phyloP scores from a whole-genome alignment of 2,113 vertebrate species.

The Sinocyclocheilus anshuiensis region DNA sequence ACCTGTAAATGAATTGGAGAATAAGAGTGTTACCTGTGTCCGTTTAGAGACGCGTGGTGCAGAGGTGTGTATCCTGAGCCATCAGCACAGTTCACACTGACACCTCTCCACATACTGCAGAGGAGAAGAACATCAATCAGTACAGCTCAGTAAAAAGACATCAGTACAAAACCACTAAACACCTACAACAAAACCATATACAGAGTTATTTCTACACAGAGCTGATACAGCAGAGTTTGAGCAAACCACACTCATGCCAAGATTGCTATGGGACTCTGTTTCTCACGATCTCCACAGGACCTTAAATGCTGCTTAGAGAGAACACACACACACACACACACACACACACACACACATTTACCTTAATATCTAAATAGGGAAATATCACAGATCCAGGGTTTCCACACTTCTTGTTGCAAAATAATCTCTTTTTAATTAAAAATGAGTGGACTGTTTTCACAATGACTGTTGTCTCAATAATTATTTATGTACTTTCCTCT shows the following conservation, averaged over 20 bases:
- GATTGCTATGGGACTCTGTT: slow-evolving; percentile 16
- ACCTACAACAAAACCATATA: background rate
- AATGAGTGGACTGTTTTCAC: background rate
- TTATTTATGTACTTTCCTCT: too few relatives aligned
- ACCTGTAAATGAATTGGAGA: background rate
- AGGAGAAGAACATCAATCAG: slow-evolving; percentile 56
- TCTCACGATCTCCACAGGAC: slow-evolving; percentile 20
- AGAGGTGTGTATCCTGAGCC: slow-evolving; percentile 86
- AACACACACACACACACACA: background rate
- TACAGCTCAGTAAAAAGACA: background rate
- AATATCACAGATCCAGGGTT: background rate
- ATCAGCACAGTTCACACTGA: slow-evolving; percentile 87
- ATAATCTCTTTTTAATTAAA: background rate
- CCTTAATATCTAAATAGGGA: background rate
- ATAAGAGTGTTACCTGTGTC: slow-evolving; percentile 79
- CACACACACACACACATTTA: background rate
- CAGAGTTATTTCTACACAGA: background rate
- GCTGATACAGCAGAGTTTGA: slow-evolving; percentile 3
- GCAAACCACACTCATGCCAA: slow-evolving; percentile 10
- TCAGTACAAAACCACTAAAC: background rate
- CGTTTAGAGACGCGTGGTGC: slow-evolving; percentile 86
- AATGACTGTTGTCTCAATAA: too few relatives aligned
- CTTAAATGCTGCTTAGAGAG: background rate
- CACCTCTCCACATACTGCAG: slow-evolving; percentile 86
- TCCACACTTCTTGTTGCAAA: background rate